Percentiles rank a stretch among this genome's conserved stretches.
Conservation (phyloP, 2,113 vertebrate species). For the Oryzias curvinotus region DNA sequence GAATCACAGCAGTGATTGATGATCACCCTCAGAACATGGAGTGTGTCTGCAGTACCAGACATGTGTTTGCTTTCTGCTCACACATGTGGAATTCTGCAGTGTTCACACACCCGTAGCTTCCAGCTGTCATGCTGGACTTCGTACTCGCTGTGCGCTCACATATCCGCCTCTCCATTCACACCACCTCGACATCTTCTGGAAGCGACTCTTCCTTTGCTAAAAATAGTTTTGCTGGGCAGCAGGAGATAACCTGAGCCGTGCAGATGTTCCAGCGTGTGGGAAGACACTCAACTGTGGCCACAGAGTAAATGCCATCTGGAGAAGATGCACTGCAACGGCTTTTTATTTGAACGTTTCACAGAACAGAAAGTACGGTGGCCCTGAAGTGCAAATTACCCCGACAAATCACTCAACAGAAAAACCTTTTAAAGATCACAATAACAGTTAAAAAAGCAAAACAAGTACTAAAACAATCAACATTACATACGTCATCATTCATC, state of each 20-base stretch:
- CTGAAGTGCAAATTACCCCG: too few relatives aligned
- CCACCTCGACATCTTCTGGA: slow-evolving; percentile 15
- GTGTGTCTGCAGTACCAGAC: slow-evolving; percentile 16
- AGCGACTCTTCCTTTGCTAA: slow-evolving; percentile 49
- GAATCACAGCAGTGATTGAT: neutral
- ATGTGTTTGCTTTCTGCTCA: slow-evolving; percentile 36
- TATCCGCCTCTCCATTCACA: slow-evolving; percentile 21
- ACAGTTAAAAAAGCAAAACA: too few relatives aligned
- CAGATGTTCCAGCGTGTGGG: too few relatives aligned
- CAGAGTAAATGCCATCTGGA: too few relatives aligned
- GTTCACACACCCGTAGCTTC: neutral
- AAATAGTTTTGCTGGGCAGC: slow-evolving; percentile 40
- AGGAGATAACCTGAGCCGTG: neutral
- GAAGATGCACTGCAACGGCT: too few relatives aligned
- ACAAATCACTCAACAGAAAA: too few relatives aligned
- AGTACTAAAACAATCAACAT: too few relatives aligned
- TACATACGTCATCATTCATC: too few relatives aligned
- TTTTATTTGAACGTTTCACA: too few relatives aligned
- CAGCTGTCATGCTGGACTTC: slow-evolving; percentile 5
- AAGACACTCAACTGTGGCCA: too few relatives aligned
- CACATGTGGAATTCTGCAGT: slow-evolving; percentile 55
- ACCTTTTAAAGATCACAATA: too few relatives aligned
- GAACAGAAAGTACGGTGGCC: too few relatives aligned
- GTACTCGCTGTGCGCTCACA: slow-evolving; percentile 2
- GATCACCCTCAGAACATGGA: slow-evolving; percentile 21